A percentile compares a stretch with the other conserved stretches of the same genome.
These are phyloP conservation scores for Macroramphosus scolopax DNA, from an alignment of 2,797 vertebrate genomes.

Conservation along the genomic window DNA sequence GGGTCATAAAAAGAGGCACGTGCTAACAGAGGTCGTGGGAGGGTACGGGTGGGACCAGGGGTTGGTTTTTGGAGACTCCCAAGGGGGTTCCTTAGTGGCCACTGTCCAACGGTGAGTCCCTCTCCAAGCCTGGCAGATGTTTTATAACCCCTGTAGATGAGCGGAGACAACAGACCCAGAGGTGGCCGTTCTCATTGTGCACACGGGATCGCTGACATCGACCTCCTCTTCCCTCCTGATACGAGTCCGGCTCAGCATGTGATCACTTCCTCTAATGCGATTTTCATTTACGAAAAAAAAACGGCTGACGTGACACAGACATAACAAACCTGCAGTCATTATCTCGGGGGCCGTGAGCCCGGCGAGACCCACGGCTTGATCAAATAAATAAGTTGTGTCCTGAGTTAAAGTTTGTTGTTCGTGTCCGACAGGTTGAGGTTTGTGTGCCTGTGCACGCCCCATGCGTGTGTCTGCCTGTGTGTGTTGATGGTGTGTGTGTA, in stretches of 20 bases:
- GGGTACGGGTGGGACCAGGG: slow-evolving; percentile 41
- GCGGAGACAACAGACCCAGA: slow-evolving; percentile 44
- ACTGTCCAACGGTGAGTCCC: slow-evolving; percentile 41
- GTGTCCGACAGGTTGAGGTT: slow-evolving; percentile 12
- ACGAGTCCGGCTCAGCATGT: slow-evolving; percentile 27
- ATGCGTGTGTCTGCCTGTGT: not conserved
- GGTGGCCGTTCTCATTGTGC: slow-evolving; percentile 34
- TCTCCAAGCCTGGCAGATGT: slow-evolving; percentile 52
- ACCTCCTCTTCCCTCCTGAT: slow-evolving; percentile 22
- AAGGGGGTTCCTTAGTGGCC: slow-evolving; percentile 35
- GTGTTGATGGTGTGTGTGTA: too few relatives aligned
- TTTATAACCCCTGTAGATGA: slow-evolving; percentile 36
- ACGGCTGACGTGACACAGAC: too few relatives aligned
- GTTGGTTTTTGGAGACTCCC: slow-evolving; percentile 47
- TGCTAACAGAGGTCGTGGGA: slow-evolving; percentile 64
- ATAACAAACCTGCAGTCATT: not conserved
- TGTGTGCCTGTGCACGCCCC: slow-evolving; percentile 10
- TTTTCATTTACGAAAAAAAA: too few relatives aligned
- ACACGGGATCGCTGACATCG: slow-evolving; percentile 1
- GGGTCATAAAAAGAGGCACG: slow-evolving; percentile 56
- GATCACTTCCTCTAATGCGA: slow-evolving; percentile 15
- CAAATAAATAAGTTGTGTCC: slow-evolving; percentile 30
- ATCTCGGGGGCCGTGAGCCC: too few relatives aligned
- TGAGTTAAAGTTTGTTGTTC: slow-evolving; percentile 17
- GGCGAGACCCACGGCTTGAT: too few relatives aligned